A percentile compares a stretch with the other conserved stretches of the same genome.
Conservation (phyloP, 1,140 invertebrate species). For the Tetranychus cinnabarinus region DNA sequence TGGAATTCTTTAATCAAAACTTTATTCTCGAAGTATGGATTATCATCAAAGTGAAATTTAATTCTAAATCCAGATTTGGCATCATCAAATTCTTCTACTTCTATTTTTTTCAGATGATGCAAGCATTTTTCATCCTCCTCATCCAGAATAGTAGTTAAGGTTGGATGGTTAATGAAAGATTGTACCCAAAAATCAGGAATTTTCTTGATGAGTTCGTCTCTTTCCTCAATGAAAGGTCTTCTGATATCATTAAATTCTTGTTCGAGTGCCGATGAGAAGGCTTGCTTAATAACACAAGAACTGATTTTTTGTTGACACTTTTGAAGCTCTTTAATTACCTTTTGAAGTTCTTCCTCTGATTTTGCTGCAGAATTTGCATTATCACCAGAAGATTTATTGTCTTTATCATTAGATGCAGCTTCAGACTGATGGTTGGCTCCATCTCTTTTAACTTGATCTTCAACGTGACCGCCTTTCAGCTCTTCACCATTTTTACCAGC, state of each 20-base stretch:
- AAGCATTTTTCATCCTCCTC: slow-evolving; percentile 72
- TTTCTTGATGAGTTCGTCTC: slow-evolving; percentile 55
- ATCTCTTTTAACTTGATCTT: too few species aligned
- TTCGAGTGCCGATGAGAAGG: slow-evolving; percentile 23
- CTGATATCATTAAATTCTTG: slow-evolving; percentile 71
- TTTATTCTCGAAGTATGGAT: slow-evolving; percentile 16
- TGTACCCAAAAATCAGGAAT: slow-evolving; percentile 82
- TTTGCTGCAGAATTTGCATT: too few species aligned
- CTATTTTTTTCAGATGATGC: slow-evolving; percentile 51
- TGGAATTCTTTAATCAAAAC: slow-evolving; percentile 15
- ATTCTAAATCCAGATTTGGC: slow-evolving; percentile 65
- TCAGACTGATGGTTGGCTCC: too few species aligned
- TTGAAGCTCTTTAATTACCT: too few species aligned
- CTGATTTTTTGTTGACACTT: too few species aligned
- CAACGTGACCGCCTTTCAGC: too few species aligned
- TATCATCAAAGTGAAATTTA: slow-evolving; percentile 43
- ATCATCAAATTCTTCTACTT: slow-evolving; percentile 71
- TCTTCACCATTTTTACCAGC: too few species aligned
- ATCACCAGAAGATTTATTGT: too few species aligned
- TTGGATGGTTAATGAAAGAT: slow-evolving; percentile 74
- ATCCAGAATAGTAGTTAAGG: slow-evolving; percentile 53
- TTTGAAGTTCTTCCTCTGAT: too few species aligned
- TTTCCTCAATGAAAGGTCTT: slow-evolving; percentile 59
- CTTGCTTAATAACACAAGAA: too few species aligned
- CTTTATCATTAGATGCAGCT: too few species aligned